Percentiles rank a stretch among this genome's conserved stretches.
Conservation (phyloP, 1,140 invertebrate genomes). For the Neodiprion lecontei region DNA sequence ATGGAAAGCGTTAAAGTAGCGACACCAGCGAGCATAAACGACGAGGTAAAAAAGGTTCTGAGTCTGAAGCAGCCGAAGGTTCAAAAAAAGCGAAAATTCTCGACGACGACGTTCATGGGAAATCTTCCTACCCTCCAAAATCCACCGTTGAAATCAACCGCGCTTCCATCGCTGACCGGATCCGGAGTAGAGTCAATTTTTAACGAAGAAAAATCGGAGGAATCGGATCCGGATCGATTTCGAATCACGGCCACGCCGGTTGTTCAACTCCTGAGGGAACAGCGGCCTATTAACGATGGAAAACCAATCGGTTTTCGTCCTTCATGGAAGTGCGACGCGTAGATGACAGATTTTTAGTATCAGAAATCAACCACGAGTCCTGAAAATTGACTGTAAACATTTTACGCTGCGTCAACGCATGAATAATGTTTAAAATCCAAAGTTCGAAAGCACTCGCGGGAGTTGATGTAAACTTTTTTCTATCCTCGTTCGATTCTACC, state of each 20-base stretch:
- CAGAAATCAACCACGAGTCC: no score
- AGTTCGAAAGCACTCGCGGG: no score
- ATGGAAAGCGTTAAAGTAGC: conserved; percentile 45
- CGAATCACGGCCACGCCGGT: conserved; percentile 25
- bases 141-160: conserved; percentile 30
- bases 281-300: neutral
- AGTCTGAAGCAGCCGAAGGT: conserved; percentile 19
- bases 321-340: conserved; percentile 33
- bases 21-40: conserved; percentile 48
- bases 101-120: conserved; percentile 6
- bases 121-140: conserved; percentile 13
- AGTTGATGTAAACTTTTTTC: neutral
- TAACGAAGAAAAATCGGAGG: neutral
- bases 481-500: neutral
- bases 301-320: conserved; percentile 38
- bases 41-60: conserved; percentile 43
- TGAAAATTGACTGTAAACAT: no score
- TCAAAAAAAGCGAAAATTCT: conserved; percentile 11
- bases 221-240: conserved; percentile 16
- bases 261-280: conserved; percentile 37
- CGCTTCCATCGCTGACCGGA: neutral
- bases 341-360: neutral
- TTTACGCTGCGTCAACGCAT: no score
- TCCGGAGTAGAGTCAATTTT: neutral
- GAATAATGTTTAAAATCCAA: no score